A percentile compares a stretch with the other conserved stretches of the same genome.
These are phyloP conservation scores for Lasioglossum calceatum DNA, from an alignment of 2,888 invertebrate species.

Conservation along the genomic window DNA sequence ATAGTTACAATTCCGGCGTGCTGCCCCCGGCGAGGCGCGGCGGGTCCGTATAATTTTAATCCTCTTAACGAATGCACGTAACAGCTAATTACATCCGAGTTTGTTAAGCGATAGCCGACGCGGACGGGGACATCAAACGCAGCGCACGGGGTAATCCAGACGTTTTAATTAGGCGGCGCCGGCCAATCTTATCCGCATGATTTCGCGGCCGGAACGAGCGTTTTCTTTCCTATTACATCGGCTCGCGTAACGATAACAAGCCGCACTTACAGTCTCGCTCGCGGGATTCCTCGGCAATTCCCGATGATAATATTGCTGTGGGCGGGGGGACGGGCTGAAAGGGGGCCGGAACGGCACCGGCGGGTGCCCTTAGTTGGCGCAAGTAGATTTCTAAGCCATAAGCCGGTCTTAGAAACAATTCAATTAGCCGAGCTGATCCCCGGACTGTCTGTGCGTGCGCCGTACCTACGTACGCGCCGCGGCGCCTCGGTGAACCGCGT, in stretches of 20 bases:
- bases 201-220: constrained; percentile 37
- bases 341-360: constrained; percentile 30
- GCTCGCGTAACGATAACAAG: constrained; percentile 59
- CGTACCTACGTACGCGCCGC: constrained; percentile 10
- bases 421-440: constrained; percentile 69
- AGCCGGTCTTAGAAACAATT: constrained; percentile 73
- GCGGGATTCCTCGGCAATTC: constrained; percentile 51
- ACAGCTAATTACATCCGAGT: constrained; percentile 49
- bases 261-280: constrained; percentile 52
- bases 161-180: constrained; percentile 57
- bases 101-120: constrained; percentile 15
- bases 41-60: constrained; percentile 54
- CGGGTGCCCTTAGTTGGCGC: constrained; percentile 53
- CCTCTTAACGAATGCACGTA: constrained; percentile 48
- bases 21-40: constrained; percentile 4
- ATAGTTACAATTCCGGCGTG: constrained; percentile 38
- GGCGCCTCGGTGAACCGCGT: constrained; percentile 41
- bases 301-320: constrained; percentile 59
- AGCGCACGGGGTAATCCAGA: constrained; percentile 50
- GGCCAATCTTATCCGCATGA: constrained; percentile 61
- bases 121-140: constrained; percentile 50
- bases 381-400: constrained; percentile 61
- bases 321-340: background rate
- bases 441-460: constrained; percentile 57
- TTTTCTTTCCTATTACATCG: constrained; percentile 61